Evolutionary conservation across 2,888 invertebrate species (phyloP).

Genomic region (Dicranocentrus wangi): DNA sequence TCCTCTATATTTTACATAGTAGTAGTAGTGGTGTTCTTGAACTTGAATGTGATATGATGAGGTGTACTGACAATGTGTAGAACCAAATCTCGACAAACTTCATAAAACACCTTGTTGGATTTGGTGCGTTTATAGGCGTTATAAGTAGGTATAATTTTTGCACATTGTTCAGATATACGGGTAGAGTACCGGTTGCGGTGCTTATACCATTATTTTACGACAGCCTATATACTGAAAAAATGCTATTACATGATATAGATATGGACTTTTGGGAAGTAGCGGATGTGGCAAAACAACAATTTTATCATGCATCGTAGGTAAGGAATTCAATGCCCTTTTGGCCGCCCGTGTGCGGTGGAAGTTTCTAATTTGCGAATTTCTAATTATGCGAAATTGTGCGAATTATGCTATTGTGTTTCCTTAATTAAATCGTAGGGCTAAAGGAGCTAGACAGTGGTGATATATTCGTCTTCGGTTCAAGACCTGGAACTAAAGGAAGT

Average conservation of each 20-base stretch:
- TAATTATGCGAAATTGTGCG: too few species aligned
- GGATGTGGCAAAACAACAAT: conserved; percentile 74
- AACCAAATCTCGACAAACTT: too few species aligned
- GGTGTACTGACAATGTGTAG: too few species aligned
- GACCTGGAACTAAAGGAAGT: conserved; percentile 54
- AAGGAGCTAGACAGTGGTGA: conserved; percentile 57
- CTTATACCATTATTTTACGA: too few species aligned
- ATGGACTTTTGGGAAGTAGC: conserved; percentile 38
- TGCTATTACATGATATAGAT: conserved; percentile 29
- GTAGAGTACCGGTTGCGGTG: not conserved
- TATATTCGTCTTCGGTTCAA: conserved; percentile 53
- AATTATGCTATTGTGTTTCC: not conserved
- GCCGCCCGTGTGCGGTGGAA: too few species aligned
- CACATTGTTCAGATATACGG: not conserved
- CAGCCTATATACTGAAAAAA: too few species aligned
- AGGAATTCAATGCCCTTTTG: too few species aligned
- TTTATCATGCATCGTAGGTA: conserved; percentile 73
- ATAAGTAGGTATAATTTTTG: not conserved
- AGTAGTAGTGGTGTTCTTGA: too few species aligned
- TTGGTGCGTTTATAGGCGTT: not conserved
- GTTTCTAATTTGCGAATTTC: too few species aligned
- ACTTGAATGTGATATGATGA: too few species aligned
- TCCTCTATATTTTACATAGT: too few species aligned
- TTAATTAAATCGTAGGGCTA: conserved; percentile 29
- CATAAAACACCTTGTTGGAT: too few species aligned